These are phyloP conservation scores for Notechis scutatus DNA, from an alignment of 2,113 vertebrate species.

Conservation along the genomic window DNA sequence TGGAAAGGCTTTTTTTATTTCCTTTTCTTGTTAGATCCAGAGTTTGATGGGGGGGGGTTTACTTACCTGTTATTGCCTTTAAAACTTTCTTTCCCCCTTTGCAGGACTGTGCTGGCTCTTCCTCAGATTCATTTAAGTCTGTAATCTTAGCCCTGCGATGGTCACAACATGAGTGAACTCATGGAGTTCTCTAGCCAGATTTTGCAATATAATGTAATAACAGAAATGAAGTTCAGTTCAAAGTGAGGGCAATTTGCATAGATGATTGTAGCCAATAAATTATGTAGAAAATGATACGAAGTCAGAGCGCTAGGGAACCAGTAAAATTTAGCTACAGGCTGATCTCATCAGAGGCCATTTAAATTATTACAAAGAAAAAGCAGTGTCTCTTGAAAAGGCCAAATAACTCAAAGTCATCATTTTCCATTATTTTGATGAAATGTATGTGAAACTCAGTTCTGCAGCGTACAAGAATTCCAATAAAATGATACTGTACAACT, in stretches of 20 bases:
- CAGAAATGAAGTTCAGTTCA: not conserved
- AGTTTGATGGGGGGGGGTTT: not conserved
- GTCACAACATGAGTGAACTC: not conserved
- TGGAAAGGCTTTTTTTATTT: not conserved
- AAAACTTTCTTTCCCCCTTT: not conserved
- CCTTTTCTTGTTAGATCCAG: not conserved
- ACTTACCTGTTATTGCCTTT: not conserved
- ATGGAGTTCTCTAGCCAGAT: not conserved
- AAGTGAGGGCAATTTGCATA: not conserved
- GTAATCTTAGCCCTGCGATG: not conserved
- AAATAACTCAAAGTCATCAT: not conserved
- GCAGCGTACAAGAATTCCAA: not conserved
- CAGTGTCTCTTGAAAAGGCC: not conserved
- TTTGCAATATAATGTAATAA: not conserved
- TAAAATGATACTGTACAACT: not conserved
- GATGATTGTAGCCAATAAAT: not conserved
- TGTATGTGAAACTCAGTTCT: not conserved
- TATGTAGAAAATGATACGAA: not conserved
- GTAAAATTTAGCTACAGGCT: not conserved
- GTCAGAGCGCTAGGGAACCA: no score
- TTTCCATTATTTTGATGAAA: not conserved
- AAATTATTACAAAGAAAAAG: not conserved
- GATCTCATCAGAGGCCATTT: not conserved
- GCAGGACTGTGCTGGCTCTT: not conserved
- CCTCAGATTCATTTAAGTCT: not conserved